Evolutionary conservation across 2,888 invertebrate genomes (phyloP), one percentile per base, ranked within the genome.

Genomic region (Gandaritis pyraliata): DNA sequence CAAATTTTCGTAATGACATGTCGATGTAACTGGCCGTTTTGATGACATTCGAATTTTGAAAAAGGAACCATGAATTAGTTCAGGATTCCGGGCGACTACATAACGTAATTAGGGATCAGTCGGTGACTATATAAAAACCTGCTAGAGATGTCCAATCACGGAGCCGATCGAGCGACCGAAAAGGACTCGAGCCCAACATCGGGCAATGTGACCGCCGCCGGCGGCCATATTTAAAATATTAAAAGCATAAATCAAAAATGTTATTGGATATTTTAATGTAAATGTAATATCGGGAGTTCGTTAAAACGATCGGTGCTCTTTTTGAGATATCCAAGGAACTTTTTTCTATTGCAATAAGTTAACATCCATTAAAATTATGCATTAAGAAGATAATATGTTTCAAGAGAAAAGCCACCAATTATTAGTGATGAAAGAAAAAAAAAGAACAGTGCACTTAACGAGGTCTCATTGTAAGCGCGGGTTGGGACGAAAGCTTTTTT

Each of bases 181-280:
- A 80, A 83, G 82, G 83, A 82, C 77, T 74, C 64, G 64, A 38
- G 52, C 58, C 72, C 72, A 70, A 69, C 75, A 77, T 76, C 74
- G 72, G 72, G 66, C 79, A 69, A 76, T 78, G 80, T 77, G 76
- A 77, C 78, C 83, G 90, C 78, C 83, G 90, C 89, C 87, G 78
- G 71, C 85, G 85, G 90, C 86, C 87, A 88, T 90, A 80, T 83
- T 88, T 86, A 87, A 83, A 87, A 86, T 88, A 88, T 88, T 86
- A 85, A 85, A 86, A 82, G 75, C 86, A 88, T 89, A 89, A 89
- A 89, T 90, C 90, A 89, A 81, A 86, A 85, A 72, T 70, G 81
- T 79, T 85, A 88, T 88, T 86, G 87, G 85, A 83, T 85, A 83
- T 87, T 85, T 81, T 85, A 85, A 87, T 87, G 83, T 85, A 78